Evolutionary conservation across 2,888 invertebrate species (phyloP).

Genomic region (Phyllotreta cruciferae): DNA sequence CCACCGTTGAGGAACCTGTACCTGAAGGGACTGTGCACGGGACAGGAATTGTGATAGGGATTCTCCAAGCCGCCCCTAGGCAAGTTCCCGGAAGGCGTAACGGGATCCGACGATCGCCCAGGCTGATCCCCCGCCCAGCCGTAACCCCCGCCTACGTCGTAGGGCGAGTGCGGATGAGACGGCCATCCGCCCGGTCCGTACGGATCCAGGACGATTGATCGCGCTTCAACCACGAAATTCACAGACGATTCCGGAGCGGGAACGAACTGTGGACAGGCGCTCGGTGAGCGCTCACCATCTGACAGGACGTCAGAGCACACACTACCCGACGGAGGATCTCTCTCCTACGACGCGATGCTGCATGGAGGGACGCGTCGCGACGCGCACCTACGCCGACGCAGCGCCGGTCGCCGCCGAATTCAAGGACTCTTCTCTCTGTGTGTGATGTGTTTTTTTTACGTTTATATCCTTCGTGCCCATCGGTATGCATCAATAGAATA

Average conservation of each 20-base stretch:
- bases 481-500: no score
- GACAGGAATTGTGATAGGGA: constrained; percentile 66
- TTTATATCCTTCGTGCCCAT: no score
- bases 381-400: constrained; percentile 36
- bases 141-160: constrained; percentile 51
- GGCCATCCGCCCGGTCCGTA: constrained; percentile 61
- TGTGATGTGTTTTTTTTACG: no score
- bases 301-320: constrained; percentile 35
- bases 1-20: constrained; percentile 66
- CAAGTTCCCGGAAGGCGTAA: constrained; percentile 61
- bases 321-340: constrained; percentile 29
- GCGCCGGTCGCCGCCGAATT: constrained; percentile 19
- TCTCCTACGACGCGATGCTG: constrained; percentile 33
- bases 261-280: constrained; percentile 6
- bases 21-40: constrained; percentile 78
- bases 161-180: constrained; percentile 53
- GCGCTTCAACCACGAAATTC: neutral
- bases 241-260: no score
- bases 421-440: constrained; percentile 15
- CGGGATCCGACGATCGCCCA: constrained; percentile 63
- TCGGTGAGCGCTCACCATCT: constrained; percentile 30
- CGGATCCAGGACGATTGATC: constrained; percentile 59
- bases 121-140: constrained; percentile 48
- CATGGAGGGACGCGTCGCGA: constrained; percentile 44
- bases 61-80: constrained; percentile 60